phyloP scores from a whole-genome alignment of 2,888 invertebrate species.

The Empis livida region DNA sequence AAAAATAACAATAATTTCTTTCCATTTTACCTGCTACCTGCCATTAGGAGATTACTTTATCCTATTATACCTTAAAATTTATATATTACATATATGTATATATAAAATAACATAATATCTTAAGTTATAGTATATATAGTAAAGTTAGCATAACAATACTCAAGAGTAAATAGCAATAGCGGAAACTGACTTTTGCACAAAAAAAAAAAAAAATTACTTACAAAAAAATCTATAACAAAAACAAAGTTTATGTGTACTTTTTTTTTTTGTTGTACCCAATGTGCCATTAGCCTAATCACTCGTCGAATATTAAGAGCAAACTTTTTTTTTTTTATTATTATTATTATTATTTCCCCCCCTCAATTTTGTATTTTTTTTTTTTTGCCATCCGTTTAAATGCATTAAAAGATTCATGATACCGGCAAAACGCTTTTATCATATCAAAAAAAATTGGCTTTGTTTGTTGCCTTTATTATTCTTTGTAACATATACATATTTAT shows the following conservation, averaged over 20 bases:
- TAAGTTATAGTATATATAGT: too few relatives aligned
- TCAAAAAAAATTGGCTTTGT: slow-evolving; percentile 20
- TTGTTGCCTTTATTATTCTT: slow-evolving; percentile 7
- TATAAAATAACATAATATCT: too few relatives aligned
- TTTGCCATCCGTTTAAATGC: slow-evolving; percentile 16
- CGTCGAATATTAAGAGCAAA: slow-evolving; percentile 19
- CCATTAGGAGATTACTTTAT: slow-evolving; percentile 8
- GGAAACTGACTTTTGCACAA: not conserved
- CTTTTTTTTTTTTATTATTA: slow-evolving; percentile 8
- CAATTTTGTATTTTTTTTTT: too few relatives aligned
- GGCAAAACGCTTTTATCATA: slow-evolving; percentile 21
- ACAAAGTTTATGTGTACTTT: slow-evolving; percentile 8
- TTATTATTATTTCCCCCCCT: too few relatives aligned
- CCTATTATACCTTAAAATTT: not conserved
- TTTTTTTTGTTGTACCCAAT: slow-evolving; percentile 14
- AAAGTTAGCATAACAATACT: not conserved
- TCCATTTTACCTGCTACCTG: slow-evolving; percentile 1
- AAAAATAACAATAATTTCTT: too few relatives aligned
- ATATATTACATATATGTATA: too few relatives aligned
- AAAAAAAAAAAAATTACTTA: slow-evolving; percentile 1
- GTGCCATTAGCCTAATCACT: slow-evolving; percentile 21
- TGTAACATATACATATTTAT: not conserved
- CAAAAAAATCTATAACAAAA: not conserved
- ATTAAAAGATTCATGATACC: slow-evolving; percentile 22
- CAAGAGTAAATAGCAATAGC: not conserved